Evolutionary conservation across 2,797 vertebrate genomes (phyloP).

Genomic region (Lepilemur ruficaudatus): DNA sequence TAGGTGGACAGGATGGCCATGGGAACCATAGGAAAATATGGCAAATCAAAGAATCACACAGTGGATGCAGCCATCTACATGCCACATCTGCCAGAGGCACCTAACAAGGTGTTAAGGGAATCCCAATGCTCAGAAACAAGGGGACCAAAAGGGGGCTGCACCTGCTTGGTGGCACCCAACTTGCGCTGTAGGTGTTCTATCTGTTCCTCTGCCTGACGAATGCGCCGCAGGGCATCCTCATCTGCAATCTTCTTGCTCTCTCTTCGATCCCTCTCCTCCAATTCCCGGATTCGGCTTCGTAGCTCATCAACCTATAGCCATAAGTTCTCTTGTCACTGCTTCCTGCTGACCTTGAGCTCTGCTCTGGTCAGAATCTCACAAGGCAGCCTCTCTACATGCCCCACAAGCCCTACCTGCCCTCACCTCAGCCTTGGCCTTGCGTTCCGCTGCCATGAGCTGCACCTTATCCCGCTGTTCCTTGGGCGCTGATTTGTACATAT

Average conservation of each 20-base stretch:
- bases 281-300: constrained; percentile 89
- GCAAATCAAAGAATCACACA: not conserved
- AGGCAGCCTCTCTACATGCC: not conserved
- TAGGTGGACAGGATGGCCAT: not conserved
- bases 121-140: not conserved
- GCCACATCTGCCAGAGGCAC: not conserved
- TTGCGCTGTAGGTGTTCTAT: constrained; percentile 96
- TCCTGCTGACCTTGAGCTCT: not conserved
- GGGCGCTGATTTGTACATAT: constrained; percentile 97
- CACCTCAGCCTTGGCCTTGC: constrained; percentile 96
- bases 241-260: constrained; percentile 96
- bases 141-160: constrained; percentile 42
- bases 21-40: not conserved
- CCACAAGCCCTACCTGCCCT: constrained; percentile 32
- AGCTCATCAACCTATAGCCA: constrained; percentile 91
- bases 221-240: constrained; percentile 94
- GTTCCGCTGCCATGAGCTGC: constrained; percentile 96
- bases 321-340: not conserved
- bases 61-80: no score
- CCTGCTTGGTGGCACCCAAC: constrained; percentile 94
- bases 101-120: not conserved
- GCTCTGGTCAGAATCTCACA: not conserved
- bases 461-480: constrained; percentile 97
- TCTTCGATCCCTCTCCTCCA: constrained; percentile 93
- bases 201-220: constrained; percentile 93